phyloP scores from a whole-genome alignment of 1,140 invertebrate genomes.

The Monochamus saltuarius region DNA sequence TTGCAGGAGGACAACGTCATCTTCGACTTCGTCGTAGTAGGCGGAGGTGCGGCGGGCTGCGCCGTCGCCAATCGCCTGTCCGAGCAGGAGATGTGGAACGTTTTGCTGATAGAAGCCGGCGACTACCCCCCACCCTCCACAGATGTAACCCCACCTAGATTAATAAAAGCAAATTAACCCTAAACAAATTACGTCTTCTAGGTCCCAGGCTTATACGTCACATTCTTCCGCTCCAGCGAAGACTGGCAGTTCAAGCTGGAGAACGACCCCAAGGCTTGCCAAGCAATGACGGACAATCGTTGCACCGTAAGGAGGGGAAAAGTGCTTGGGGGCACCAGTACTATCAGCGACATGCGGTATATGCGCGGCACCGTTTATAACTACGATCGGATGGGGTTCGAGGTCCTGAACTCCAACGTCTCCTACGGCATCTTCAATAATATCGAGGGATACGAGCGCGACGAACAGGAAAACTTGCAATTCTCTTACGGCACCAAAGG shows the following conservation, averaged over 20 bases:
- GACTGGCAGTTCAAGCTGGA: conserved; percentile 33
- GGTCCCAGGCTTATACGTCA: conserved; percentile 30
- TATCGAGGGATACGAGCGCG: conserved; percentile 4
- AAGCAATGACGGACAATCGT: conserved; percentile 42
- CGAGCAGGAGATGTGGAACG: conserved; percentile 44
- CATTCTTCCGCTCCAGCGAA: conserved; percentile 17
- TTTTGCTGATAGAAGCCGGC: conserved; percentile 53
- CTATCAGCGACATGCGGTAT: conserved; percentile 70
- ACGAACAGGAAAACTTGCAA: neutral
- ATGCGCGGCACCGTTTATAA: conserved; percentile 56
- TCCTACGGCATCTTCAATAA: neutral
- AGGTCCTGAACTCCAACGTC: neutral
- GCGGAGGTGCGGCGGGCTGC: conserved; percentile 86
- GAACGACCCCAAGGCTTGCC: conserved; percentile 55
- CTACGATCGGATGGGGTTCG: neutral
- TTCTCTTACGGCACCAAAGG: neutral
- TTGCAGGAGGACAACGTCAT: conserved; percentile 24
- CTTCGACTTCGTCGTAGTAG: conserved; percentile 85
- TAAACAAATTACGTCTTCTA: conserved; percentile 12
- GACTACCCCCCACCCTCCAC: conserved; percentile 41
- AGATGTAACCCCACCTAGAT: conserved; percentile 15
- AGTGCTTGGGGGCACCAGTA: conserved; percentile 63
- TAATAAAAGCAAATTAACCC: neutral
- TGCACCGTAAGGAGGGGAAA: conserved; percentile 57
- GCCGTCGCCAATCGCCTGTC: conserved; percentile 59